Conservation (phyloP, 2,113 vertebrate species). For the Solenodon paradoxus region DNA sequence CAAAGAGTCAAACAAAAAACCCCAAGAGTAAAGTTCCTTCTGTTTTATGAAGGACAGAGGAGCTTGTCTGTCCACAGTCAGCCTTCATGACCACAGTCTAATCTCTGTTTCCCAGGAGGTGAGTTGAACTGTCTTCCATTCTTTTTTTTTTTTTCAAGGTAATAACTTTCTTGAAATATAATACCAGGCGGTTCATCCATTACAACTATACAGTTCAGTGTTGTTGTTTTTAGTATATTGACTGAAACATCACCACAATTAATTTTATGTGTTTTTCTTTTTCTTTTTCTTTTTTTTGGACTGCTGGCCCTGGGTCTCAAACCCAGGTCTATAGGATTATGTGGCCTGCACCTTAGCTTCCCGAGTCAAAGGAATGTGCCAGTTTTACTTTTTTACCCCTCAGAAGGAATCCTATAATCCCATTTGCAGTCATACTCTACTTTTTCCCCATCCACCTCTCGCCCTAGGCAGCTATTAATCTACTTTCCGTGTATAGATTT, state of each 20-base stretch:
- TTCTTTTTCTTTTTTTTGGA: too few relatives aligned
- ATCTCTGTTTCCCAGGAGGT: background rate
- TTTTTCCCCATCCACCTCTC: background rate
- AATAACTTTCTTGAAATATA: background rate
- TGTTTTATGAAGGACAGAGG: background rate
- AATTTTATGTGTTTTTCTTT: too few relatives aligned
- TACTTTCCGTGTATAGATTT: background rate
- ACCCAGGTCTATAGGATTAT: too few relatives aligned
- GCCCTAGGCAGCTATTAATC: background rate
- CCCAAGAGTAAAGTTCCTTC: background rate
- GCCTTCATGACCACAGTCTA: background rate
- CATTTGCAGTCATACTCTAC: background rate
- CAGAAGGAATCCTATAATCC: background rate
- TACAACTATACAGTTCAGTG: background rate
- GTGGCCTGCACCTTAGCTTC: too few relatives aligned
- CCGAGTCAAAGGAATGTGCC: too few relatives aligned
- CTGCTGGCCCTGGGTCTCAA: too few relatives aligned
- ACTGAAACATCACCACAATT: background rate
- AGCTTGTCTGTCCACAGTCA: background rate
- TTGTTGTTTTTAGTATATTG: background rate
- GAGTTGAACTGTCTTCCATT: background rate
- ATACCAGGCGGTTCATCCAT: background rate
- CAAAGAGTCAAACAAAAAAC: background rate
- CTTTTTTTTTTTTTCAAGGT: background rate
- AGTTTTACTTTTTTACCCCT: too few relatives aligned